Base-by-base conservation (phyloP, 2,888 invertebrate genomes). In the Phania funesta region DNA sequence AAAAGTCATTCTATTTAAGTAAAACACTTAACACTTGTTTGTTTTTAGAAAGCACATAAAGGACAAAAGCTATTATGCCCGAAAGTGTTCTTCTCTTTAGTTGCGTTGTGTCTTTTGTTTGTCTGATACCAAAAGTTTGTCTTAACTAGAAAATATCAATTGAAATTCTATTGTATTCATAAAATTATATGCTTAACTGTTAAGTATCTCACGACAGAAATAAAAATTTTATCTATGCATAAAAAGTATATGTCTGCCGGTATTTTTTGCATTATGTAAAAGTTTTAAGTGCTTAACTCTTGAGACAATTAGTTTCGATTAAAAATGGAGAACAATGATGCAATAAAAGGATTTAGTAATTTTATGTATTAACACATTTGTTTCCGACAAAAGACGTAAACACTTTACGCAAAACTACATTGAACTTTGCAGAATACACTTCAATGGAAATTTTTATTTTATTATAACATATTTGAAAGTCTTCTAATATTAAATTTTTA, bases 261-360 rank as follows among this genome's bases (percentile, higher is more conserved):
- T 46, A n/a, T 29, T 46, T 26, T 26, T 67, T 38, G 67, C 18
- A 52, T 52, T 26, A 52, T 54, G 32, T 35, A 26, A 24, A 79
- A 73, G 50, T 79, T 73, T 73, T 46, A 52, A 73, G 71, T 73
- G 78, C 60, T 13, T 73, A 65, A 58, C 71, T 32, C 71, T 73
- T 65, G 71, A 79, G 78, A 79, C 52, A 60, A 67, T 50, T 50
- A 22, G 41, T 32, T 44, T 32, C 56, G 32, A n/a, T 65, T 4
- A 67, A 29, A 67, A 67, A 26, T 1, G 13, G 20, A 32, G 32
- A 41, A 26, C 5, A n/a, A n/a, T n/a, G n/a, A n/a, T n/a, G n/a
- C n/a, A n/a, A n/a, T n/a, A n/a, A n/a, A n/a, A n/a, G n/a, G n/a
- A n/a, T n/a, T n/a, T n/a, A n/a, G n/a, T n/a, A n/a, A n/a, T n/a